Percentiles rank a stretch among this genome's conserved stretches.
Evolutionary conservation across 2,888 invertebrate species (phyloP).

Genomic region (Lymantria dispar): DNA sequence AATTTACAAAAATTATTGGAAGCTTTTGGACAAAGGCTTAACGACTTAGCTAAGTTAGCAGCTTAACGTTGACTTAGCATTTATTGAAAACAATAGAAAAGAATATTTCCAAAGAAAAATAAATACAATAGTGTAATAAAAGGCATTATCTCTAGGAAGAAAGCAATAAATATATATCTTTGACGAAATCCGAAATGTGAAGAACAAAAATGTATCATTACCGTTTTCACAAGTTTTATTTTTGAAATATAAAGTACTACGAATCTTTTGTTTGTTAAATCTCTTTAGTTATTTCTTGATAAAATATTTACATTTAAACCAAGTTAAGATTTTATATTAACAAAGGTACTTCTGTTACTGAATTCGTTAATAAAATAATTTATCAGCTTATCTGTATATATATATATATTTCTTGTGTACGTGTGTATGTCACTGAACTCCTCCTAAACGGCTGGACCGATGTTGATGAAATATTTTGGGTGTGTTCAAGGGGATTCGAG

Average conservation of each 20-base stretch:
- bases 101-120: conserved; percentile 7
- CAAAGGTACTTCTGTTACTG: no score
- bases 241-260: not conserved
- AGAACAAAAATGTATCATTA: conserved; percentile 25
- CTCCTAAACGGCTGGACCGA: no score
- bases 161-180: conserved; percentile 34
- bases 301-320: no score
- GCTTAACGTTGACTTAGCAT: conserved; percentile 17
- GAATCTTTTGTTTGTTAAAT: no score
- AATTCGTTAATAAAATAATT: no score
- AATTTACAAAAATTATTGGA: not conserved
- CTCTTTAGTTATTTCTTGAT: no score
- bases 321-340: no score
- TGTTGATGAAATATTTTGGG: no score
- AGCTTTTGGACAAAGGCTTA: not conserved
- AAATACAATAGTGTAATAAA: conserved; percentile 21
- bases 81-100: conserved; percentile 11
- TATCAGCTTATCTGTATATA: no score
- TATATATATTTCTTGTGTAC: no score
- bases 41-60: conserved; percentile 2
- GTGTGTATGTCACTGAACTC: no score
- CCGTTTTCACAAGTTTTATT: conserved; percentile 17
- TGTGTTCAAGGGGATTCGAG: no score
- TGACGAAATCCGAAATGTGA: conserved; percentile 16
- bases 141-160: conserved; percentile 28